These are phyloP conservation scores for Xylota segnis DNA, from an alignment of 2,888 invertebrate species.

Conservation along the genomic window DNA sequence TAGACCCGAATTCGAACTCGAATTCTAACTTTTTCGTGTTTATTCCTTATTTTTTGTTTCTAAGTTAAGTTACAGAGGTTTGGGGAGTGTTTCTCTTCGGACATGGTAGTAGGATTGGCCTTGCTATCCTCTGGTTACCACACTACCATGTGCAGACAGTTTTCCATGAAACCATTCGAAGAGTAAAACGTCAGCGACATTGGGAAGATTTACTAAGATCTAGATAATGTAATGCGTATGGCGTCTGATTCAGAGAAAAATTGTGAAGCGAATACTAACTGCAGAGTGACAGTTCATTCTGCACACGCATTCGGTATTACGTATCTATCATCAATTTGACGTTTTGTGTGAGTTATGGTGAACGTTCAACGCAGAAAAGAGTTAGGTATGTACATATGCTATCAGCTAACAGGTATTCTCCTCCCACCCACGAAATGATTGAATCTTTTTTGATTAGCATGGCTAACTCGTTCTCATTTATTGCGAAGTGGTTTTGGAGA, in stretches of 20 bases:
- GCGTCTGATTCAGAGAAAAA: conserved; percentile 9
- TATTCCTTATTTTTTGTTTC: too few relatives aligned
- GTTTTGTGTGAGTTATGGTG: conserved; percentile 1
- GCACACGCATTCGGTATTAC: neutral
- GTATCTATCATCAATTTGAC: too few relatives aligned
- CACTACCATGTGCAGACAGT: neutral
- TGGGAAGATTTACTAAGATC: conserved; percentile 8
- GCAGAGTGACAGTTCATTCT: neutral
- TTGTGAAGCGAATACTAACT: conserved; percentile 28
- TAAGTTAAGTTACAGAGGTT: too few relatives aligned
- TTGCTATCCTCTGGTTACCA: too few relatives aligned
- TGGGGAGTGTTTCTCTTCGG: too few relatives aligned
- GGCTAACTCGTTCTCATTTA: neutral
- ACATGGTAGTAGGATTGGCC: too few relatives aligned
- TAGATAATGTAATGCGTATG: conserved; percentile 16
- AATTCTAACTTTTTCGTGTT: too few relatives aligned
- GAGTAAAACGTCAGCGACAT: neutral
- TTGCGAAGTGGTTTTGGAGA: neutral
- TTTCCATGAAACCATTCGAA: neutral
- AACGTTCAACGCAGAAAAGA: neutral
- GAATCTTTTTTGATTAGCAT: neutral
- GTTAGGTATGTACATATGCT: too few relatives aligned
- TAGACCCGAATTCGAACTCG: too few relatives aligned
- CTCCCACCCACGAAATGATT: neutral
- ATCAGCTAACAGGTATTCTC: too few relatives aligned